These are phyloP conservation scores for Eupithecia dodoneata DNA, from an alignment of 2,888 invertebrate species.

Conservation along the genomic window DNA sequence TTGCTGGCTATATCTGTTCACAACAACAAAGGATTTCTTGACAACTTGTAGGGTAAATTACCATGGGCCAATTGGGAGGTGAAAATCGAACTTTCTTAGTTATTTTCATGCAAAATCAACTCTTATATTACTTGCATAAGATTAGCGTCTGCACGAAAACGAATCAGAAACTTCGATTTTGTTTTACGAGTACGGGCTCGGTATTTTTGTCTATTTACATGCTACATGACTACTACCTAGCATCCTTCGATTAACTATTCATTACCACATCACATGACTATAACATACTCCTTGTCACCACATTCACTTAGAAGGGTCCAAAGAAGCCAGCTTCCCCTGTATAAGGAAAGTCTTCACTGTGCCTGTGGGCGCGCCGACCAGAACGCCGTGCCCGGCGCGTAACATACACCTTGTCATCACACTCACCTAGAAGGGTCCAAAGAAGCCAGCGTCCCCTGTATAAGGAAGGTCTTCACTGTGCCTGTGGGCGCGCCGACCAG, in stretches of 20 bases:
- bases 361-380: slow-evolving; percentile 94
- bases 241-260: background rate
- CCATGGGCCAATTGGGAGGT: too few species aligned
- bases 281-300: background rate
- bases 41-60: background rate
- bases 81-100: too few species aligned
- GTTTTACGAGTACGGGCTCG: too few species aligned
- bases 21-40: background rate
- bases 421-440: slow-evolving; percentile 78
- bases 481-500: slow-evolving; percentile 93
- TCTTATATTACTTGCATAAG: too few species aligned
- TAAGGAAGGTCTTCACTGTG: slow-evolving; percentile 93
- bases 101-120: too few species aligned
- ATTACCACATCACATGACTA: background rate
- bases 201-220: background rate
- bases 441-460: slow-evolving; percentile 86
- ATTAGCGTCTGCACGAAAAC: too few species aligned
- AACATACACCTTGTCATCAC: slow-evolving; percentile 84
- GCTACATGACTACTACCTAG: background rate
- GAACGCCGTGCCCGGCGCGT: slow-evolving; percentile 86
- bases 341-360: slow-evolving; percentile 94
- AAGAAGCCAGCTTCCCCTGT: slow-evolving; percentile 85
- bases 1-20: slow-evolving; percentile 84
- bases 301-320: slow-evolving; percentile 79
- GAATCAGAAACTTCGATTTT: too few species aligned